Conservation (phyloP, 2,113 vertebrate species). For the Anser brachyrhynchus region DNA sequence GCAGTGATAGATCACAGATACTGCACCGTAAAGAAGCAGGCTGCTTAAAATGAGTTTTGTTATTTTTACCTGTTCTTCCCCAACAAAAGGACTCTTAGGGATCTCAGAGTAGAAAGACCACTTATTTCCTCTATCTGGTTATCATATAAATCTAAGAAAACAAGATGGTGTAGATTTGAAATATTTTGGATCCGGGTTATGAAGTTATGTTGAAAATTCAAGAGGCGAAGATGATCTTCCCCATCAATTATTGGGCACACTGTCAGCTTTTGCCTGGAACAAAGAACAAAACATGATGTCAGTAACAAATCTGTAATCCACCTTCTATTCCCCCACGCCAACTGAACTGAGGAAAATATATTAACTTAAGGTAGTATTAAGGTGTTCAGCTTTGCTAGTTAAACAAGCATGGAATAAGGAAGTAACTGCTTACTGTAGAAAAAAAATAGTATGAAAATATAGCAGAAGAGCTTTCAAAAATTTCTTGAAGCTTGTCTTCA, state of each 20-base stretch:
- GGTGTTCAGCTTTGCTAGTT: not conserved
- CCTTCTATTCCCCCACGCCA: not conserved
- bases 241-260: constrained; percentile 86
- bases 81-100: constrained; percentile 88
- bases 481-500: not conserved
- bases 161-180: constrained; percentile 86
- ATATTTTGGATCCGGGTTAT: constrained; percentile 89
- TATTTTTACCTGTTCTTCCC: constrained; percentile 91
- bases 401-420: not conserved
- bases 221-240: constrained; percentile 84
- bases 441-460: not conserved
- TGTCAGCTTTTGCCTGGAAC: constrained; percentile 83
- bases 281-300: not conserved
- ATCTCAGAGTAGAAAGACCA: constrained; percentile 84
- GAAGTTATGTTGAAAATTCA: constrained; percentile 94
- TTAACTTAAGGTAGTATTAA: not conserved
- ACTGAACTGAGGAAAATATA: not conserved
- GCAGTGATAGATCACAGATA: not conserved
- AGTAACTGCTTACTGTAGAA: not conserved
- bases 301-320: not conserved
- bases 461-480: not conserved
- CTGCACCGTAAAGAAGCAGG: not conserved
- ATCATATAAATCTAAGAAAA: constrained; percentile 91
- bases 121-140: constrained; percentile 92
- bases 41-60: not conserved